Evolutionary conservation across 1,140 invertebrate genomes (phyloP).

Genomic region (Matsumurasca onukii): DNA sequence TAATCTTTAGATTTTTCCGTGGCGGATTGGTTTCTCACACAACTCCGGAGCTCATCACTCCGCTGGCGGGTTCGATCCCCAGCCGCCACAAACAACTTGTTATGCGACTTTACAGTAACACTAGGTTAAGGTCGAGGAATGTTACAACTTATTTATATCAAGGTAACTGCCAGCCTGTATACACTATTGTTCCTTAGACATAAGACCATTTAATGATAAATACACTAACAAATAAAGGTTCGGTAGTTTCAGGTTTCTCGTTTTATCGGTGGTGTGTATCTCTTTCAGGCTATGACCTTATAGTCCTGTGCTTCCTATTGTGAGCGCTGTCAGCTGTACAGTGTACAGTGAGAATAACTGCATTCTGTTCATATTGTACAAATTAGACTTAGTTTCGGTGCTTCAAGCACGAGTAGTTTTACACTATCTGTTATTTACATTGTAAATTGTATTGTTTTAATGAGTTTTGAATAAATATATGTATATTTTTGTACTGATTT

Average conservation of each 20-base stretch:
- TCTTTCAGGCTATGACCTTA: constrained; percentile 4
- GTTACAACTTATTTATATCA: no score
- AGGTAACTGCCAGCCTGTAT: neutral
- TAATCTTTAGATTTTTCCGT: no score
- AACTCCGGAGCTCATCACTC: no score
- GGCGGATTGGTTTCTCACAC: no score
- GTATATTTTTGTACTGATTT: neutral
- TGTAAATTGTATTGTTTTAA: neutral
- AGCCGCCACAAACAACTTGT: no score
- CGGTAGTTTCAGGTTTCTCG: neutral
- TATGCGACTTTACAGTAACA: no score
- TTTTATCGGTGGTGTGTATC: constrained; percentile 2
- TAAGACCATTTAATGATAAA: constrained; percentile 20
- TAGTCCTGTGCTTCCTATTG: constrained; percentile 5
- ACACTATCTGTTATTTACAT: neutral
- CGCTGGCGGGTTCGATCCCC: no score
- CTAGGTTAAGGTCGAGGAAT: no score
- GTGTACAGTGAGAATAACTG: no score
- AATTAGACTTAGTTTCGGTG: neutral
- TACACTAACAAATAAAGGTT: neutral
- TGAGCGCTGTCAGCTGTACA: neutral
- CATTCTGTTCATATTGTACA: constrained; percentile 2
- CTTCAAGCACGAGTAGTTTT: neutral
- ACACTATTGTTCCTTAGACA: constrained; percentile 27
- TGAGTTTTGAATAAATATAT: no score